Conservation (phyloP, 2,888 invertebrate genomes). For the Quadroppia sp. region DNA sequence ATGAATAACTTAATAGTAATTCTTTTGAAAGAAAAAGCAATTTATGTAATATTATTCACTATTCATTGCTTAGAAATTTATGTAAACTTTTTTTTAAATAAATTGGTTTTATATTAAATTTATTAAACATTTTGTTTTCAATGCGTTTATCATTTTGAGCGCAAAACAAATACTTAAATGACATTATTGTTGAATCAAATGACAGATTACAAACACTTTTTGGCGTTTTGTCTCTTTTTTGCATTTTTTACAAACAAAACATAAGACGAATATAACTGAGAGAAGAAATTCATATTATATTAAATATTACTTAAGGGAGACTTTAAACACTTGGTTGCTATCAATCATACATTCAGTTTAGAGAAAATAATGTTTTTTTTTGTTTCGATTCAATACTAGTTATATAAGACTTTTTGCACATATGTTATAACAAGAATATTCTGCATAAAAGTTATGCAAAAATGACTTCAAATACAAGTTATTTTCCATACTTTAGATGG, state of each 20-base stretch:
- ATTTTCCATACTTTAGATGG: background rate
- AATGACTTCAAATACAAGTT: background rate
- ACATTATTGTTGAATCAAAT: background rate
- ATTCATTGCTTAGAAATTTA: background rate
- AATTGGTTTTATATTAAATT: background rate
- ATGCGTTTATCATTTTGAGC: background rate
- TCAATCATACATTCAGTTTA: slow-evolving; percentile 32
- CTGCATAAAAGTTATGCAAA: background rate
- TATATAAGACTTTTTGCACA: background rate
- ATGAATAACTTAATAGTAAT: slow-evolving; percentile 16
- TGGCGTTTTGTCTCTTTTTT: background rate
- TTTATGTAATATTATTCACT: background rate
- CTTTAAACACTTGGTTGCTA: background rate
- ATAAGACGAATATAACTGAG: slow-evolving; percentile 8
- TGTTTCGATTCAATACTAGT: background rate
- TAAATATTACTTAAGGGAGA: slow-evolving; percentile 29
- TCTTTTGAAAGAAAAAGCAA: slow-evolving; percentile 1
- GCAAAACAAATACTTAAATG: background rate
- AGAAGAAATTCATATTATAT: slow-evolving; percentile 17
- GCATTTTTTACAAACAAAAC: background rate
- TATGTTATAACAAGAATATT: background rate
- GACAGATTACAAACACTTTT: slow-evolving; percentile 1
- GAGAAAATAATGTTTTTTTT: slow-evolving; percentile 4
- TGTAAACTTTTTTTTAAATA: slow-evolving; percentile 3
- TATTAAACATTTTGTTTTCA: background rate